A percentile compares a stretch with the other conserved stretches of the same genome.
These are phyloP conservation scores for Caenorhabditis sp. DNA, from an alignment of 2,888 invertebrate species.

Conservation along the genomic window DNA sequence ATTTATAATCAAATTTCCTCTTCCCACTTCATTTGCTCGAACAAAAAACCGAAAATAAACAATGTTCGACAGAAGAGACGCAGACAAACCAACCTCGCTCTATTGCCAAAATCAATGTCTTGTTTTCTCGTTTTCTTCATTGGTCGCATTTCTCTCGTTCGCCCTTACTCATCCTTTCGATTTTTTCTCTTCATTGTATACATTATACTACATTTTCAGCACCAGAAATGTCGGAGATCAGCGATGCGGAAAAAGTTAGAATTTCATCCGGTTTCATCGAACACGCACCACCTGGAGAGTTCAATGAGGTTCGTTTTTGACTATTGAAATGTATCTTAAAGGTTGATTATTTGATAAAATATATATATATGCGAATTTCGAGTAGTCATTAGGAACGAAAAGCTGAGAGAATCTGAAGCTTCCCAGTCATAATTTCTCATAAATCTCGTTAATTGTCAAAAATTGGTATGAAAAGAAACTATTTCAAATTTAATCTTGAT, in stretches of 20 bases:
- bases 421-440: too few species aligned
- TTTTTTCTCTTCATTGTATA: neutral
- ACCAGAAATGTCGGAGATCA: slow-evolving; percentile 36
- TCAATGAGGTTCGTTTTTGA: slow-evolving; percentile 83
- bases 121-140: slow-evolving; percentile 6
- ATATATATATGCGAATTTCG: too few species aligned
- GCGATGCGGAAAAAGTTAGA: slow-evolving; percentile 59
- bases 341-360: too few species aligned
- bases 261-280: slow-evolving; percentile 87
- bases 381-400: too few species aligned
- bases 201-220: neutral
- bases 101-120: neutral
- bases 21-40: neutral
- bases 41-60: neutral
- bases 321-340: neutral
- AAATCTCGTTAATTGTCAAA: too few species aligned
- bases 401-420: too few species aligned
- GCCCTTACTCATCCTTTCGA: neutral
- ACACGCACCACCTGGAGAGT: slow-evolving; percentile 98
- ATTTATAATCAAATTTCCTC: neutral
- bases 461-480: too few species aligned
- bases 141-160: neutral
- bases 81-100: neutral
- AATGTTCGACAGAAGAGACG: neutral
- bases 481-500: too few species aligned